These are phyloP conservation scores for Petroica traversi DNA, from an alignment of 2,113 vertebrate species.

Conservation along the genomic window DNA sequence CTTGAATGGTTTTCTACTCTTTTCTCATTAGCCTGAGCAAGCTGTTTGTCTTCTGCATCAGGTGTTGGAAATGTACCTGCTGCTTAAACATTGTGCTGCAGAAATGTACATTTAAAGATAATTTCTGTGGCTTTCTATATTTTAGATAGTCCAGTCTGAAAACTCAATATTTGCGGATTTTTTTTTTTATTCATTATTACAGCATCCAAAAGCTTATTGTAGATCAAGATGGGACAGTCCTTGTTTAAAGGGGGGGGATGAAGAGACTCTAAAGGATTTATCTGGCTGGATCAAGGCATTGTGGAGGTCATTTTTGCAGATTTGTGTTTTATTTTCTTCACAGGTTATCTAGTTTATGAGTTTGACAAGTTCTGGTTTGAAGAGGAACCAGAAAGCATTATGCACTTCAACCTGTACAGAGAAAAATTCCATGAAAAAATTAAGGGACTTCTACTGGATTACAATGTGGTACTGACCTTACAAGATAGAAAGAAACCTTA, in stretches of 20 bases:
- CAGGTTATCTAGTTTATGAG: slow-evolving; percentile 94
- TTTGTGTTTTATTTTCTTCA: slow-evolving; percentile 14
- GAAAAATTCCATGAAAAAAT: slow-evolving; percentile 92
- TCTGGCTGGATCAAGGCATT: background rate
- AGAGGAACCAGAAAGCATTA: slow-evolving; percentile 95
- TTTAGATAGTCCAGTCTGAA: background rate
- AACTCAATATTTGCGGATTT: background rate
- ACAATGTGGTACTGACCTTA: slow-evolving; percentile 78
- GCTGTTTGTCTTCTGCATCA: background rate
- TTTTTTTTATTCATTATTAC: background rate
- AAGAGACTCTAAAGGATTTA: background rate
- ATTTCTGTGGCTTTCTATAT: background rate
- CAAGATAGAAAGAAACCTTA: slow-evolving; percentile 57
- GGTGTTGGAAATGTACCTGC: background rate
- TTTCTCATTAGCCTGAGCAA: background rate
- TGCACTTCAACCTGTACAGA: slow-evolving; percentile 96
- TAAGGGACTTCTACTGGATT: slow-evolving; percentile 82
- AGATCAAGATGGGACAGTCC: background rate
- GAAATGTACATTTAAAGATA: background rate
- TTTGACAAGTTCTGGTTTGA: slow-evolving; percentile 98
- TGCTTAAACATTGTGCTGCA: background rate
- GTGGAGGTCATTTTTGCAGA: background rate
- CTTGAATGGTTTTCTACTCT: background rate
- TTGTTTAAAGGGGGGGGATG: background rate
- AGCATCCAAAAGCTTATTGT: background rate